Conservation (phyloP, 1,140 invertebrate genomes). For the Lasioglossum baleicum region DNA sequence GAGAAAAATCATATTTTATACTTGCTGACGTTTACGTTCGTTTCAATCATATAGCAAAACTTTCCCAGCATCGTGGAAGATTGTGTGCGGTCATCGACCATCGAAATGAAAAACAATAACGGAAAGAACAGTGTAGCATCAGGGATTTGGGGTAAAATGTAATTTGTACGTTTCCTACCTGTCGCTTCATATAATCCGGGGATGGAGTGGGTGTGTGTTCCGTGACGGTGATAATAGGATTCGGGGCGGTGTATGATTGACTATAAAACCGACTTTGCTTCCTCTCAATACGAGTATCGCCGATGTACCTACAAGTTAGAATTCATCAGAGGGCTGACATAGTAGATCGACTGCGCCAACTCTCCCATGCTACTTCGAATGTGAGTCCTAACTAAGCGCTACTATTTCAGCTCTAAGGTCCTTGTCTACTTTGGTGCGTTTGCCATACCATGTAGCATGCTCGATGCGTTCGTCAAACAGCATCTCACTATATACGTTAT, state of each 20-base stretch:
- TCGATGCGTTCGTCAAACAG: conserved; percentile 25
- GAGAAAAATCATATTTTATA: too few species aligned
- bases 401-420: conserved; percentile 48
- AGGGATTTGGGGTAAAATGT: background rate
- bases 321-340: conserved; percentile 23
- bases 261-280: conserved; percentile 77
- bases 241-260: conserved; percentile 82
- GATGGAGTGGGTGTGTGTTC: conserved; percentile 95
- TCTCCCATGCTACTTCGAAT: conserved; percentile 54
- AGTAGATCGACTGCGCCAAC: background rate
- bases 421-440: conserved; percentile 50
- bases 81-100: background rate
- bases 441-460: conserved; percentile 56
- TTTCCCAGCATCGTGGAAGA: background rate
- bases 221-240: conserved; percentile 97
- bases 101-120: background rate
- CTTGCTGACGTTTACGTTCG: too few species aligned
- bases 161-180: conserved; percentile 80
- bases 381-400: conserved; percentile 62
- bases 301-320: conserved; percentile 70
- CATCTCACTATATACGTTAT: conserved; percentile 27
- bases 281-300: conserved; percentile 74
- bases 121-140: background rate
- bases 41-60: background rate
- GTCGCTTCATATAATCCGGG: conserved; percentile 89